phyloP scores from a whole-genome alignment of 2,113 vertebrate genomes.

The Catharus fuscescens region DNA sequence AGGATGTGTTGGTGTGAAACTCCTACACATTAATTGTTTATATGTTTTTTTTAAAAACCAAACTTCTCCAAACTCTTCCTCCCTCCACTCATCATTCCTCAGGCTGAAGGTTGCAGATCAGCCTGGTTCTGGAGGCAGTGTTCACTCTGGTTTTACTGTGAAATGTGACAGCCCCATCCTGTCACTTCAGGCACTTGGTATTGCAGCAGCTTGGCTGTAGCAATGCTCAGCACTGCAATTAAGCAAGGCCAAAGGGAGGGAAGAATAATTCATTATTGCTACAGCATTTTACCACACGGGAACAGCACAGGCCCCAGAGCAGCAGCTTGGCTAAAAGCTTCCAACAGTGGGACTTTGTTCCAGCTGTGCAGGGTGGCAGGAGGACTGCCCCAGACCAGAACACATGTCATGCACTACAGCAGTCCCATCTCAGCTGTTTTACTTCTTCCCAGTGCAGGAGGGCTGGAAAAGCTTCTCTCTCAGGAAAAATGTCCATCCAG shows the following conservation, averaged over 20 bases:
- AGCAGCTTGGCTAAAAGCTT: not conserved
- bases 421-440: no score
- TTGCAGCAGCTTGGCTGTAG: not conserved
- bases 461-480: not conserved
- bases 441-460: not conserved
- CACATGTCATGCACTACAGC: not conserved
- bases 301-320: not conserved
- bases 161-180: not conserved
- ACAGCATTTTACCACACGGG: not conserved
- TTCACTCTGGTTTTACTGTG: not conserved
- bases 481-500: rapidly evolving
- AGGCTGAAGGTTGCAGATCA: not conserved
- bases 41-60: rapidly evolving
- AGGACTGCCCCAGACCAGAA: not conserved
- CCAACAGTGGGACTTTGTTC: rapidly evolving
- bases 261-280: not conserved
- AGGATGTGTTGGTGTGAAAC: not conserved
- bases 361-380: not conserved
- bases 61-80: rapidly evolving
- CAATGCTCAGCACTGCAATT: not conserved
- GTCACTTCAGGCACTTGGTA: not conserved
- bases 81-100: not conserved
- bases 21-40: not conserved
- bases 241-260: not conserved
- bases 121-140: not conserved